These are phyloP conservation scores for Xiphorhynchus erythropygius DNA, from an alignment of 2,797 vertebrate genomes.

Conservation along the genomic window DNA sequence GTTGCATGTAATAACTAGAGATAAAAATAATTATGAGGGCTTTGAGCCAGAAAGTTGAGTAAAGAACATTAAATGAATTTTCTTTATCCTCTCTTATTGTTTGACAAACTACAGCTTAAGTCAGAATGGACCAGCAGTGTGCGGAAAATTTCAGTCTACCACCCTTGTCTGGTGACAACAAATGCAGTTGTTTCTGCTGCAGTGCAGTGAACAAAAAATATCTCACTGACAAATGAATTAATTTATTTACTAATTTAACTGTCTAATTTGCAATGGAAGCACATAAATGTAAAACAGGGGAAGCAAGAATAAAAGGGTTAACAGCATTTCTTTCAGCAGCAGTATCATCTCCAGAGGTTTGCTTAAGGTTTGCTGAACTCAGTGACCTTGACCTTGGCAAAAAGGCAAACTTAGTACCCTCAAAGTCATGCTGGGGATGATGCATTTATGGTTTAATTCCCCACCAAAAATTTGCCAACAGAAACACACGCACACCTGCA, in stretches of 20 bases:
- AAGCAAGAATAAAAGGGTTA: not conserved
- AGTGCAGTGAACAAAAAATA: not conserved
- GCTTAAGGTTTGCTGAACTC: not conserved
- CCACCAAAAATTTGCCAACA: fast-evolving
- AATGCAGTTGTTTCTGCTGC: not conserved
- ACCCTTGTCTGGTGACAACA: not conserved
- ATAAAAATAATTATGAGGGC: not conserved
- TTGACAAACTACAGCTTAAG: not conserved
- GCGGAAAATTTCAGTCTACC: not conserved
- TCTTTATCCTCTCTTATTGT: not conserved
- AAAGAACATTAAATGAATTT: not conserved
- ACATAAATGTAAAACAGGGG: not conserved
- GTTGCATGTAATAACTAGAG: not conserved
- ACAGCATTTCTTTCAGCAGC: not conserved
- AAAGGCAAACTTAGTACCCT: not conserved
- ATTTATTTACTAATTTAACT: not conserved
- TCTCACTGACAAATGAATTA: not conserved
- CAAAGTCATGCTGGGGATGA: not conserved
- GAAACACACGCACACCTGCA: fast-evolving
- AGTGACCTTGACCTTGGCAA: not conserved
- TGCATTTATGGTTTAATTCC: not conserved
- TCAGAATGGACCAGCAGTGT: not conserved
- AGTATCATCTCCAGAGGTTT: not conserved
- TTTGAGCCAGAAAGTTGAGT: not conserved
- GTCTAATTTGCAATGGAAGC: not conserved